Base-by-base conservation (phyloP, 2,888 invertebrate species). In the Gibbula magus region DNA sequence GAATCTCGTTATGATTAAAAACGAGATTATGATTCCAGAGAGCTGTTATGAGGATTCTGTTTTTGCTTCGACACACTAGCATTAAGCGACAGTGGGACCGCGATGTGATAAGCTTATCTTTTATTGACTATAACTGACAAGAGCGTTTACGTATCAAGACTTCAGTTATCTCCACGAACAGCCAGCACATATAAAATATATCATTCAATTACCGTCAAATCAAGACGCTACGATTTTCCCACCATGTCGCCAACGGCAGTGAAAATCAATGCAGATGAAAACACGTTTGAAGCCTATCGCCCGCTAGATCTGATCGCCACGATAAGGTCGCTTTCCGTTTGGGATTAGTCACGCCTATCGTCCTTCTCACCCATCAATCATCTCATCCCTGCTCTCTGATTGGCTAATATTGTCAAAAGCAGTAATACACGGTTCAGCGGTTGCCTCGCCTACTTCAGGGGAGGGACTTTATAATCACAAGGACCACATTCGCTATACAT, bases 171-270 rank as follows among this genome's bases (percentile, higher is more conserved):
- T 70, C 20, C 20, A 20, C n/a, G 35, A 35, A 70, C 70, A 35
- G 70, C 29, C 13, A 35, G 39, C 20, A 70, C 35, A 70, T 70
- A 70, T 70, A 70, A 70, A 70, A 70, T 70, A 70, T 70, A 70
- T 70, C 35, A 70, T 70, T 70, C 70, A 70, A 70, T 70, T 70
- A 70, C 39, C 70, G 35, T 70, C 70, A 70, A 70, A 70, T 70
- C 70, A 70, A 70, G 70, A 70, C 29, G 70, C 70, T 32, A 70
- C 35, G 32, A 35, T 39, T 70, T 70, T 70, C 35, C 70, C 70
- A 29, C 29, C 70, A 20, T 29, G 32, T 70, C n/a, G 29, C 35
- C 70, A 70, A 70, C 70, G 32, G 20, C 39, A 20, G 70, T 39
- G 35, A 70, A 70, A 70, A 70, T 70, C 70, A 70, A 70, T 39